Percentiles rank a stretch among this genome's conserved stretches.
Conservation (phyloP, 2,797 vertebrate species). For the Rallus crepitans region DNA sequence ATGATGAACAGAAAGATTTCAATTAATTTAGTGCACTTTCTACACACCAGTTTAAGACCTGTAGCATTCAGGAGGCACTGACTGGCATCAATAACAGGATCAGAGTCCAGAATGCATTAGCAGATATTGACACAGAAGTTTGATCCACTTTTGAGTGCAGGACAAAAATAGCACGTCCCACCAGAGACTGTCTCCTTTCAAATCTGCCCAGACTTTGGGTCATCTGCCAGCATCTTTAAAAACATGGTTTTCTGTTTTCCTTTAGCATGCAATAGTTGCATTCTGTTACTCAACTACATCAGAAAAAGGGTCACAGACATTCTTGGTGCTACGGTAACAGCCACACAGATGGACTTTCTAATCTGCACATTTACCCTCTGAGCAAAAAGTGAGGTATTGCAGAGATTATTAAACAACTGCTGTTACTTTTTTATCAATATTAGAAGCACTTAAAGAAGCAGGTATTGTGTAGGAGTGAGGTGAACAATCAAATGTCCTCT, state of each 20-base stretch:
- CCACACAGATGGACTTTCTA: not conserved
- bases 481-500: slow-evolving; percentile 11
- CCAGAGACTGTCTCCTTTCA: not conserved
- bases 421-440: not conserved
- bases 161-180: not conserved
- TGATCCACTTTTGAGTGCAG: not conserved
- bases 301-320: not conserved
- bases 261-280: not conserved
- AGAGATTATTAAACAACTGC: not conserved
- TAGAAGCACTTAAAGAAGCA: not conserved
- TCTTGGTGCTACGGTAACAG: not conserved
- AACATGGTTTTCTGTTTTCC: not conserved
- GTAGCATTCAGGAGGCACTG: not conserved
- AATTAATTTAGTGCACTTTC: not conserved
- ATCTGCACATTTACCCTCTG: not conserved
- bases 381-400: not conserved
- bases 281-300: not conserved
- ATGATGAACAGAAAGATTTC: not conserved
- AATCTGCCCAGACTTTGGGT: not conserved
- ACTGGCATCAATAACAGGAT: not conserved
- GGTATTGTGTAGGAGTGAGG: not conserved
- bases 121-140: not conserved
- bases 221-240: slow-evolving; percentile 5
- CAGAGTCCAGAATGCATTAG: not conserved
- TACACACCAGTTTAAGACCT: not conserved